phyloP scores from a whole-genome alignment of 2,888 invertebrate genomes.

The Stenchaetothrips biformis region DNA sequence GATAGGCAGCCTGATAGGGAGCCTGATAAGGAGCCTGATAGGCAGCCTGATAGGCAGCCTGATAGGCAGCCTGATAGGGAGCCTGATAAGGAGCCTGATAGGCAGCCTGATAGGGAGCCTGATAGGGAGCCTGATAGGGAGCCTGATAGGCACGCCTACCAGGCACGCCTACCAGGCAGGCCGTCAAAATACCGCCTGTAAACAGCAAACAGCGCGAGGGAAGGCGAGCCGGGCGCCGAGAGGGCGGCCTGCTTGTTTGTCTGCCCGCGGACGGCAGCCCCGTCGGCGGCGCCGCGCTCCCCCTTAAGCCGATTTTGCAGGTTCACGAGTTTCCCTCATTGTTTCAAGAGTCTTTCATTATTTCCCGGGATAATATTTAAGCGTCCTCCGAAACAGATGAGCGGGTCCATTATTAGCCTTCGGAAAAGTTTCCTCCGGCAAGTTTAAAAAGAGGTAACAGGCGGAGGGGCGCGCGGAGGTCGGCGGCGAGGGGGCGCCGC shows the following conservation, averaged over 20 bases:
- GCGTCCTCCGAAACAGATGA: constrained; percentile 4
- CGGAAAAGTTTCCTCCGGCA: constrained; percentile 1
- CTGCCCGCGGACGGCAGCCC: not conserved
- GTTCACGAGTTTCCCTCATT: constrained; percentile 6
- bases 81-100: too few species aligned
- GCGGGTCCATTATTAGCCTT: constrained; percentile 16
- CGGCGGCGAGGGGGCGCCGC: not conserved
- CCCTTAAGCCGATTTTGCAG: constrained; percentile 15
- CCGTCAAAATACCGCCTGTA: too few species aligned
- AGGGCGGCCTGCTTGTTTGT: not conserved
- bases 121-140: too few species aligned
- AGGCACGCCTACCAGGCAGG: too few species aligned
- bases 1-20: too few species aligned
- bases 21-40: too few species aligned
- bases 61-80: too few species aligned
- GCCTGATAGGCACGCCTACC: too few species aligned
- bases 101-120: too few species aligned
- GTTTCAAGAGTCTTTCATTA: constrained; percentile 25
- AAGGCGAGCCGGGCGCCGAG: too few species aligned
- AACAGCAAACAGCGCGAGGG: too few species aligned
- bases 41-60: too few species aligned
- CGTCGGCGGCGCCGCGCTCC: not conserved
- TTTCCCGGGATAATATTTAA: constrained; percentile 22
- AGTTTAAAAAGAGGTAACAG: constrained; percentile 2
- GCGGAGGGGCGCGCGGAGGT: not conserved